Evolutionary conservation across 2,113 vertebrate species (phyloP), one percentile per base, ranked within the genome.

Genomic region (Heteronetta atricapilla): DNA sequence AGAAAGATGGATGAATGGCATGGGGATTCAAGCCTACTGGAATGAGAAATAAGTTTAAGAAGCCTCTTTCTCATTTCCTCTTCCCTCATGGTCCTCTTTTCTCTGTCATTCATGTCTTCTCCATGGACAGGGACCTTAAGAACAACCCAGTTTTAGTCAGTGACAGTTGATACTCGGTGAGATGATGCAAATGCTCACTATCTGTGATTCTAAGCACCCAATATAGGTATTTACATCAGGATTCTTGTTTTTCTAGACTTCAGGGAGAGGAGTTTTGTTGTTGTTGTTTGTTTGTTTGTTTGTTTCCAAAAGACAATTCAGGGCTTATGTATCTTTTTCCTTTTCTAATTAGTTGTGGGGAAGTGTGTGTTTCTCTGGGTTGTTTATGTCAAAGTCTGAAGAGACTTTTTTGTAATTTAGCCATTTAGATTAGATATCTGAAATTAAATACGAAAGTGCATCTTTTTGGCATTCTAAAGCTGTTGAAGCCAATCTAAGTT

Each of bases 261-360:
- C 21, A 70, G 11, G 33, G 69, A 22, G 33, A 80, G 7, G 7
- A 17, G 50, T 36, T 34, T n/a, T n/a, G 26, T 46, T n/a, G n/a
- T n/a, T 18, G 12, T 59, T 33, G 31, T 33, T 16, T 33, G 31
- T 36, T 62, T 25, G 21, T 25, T 60, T 36, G 36, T 10, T 28
- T 34, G 17, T 93, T 79, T 21, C 44, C 44, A 76, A 62, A 89
- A 84, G 34, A 19, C 19, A 81, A 4, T 16, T 83, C 11, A 72
- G 59, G 25, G 8, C 6, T 10, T 60, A 3, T 1, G 0, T 40
- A 44, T 58, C 74, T 75, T 17, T 8, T 6, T 38, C 3, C 8
- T 80, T 3, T n/a, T 93, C 48, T 80, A 23, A 70, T 64, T 11
- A 82, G 13, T 8, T 11, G 4, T 53, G 15, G 68, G 29, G 48